A percentile compares a stretch with the other conserved stretches of the same genome.
Evolutionary conservation across 2,113 vertebrate genomes (phyloP).

Genomic region (Ailurus styani): DNA sequence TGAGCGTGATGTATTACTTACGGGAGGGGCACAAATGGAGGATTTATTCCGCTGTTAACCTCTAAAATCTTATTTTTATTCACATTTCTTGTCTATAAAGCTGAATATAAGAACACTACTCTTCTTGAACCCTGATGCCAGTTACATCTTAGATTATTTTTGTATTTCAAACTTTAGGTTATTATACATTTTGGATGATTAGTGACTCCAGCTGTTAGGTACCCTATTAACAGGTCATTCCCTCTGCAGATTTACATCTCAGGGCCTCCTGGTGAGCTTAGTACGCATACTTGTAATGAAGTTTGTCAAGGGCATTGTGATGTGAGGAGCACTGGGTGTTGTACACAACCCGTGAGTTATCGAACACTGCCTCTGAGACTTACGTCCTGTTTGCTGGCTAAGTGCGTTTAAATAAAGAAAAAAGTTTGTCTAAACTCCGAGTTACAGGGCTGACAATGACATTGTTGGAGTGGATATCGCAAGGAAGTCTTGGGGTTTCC

Average conservation of each 20-base stretch:
- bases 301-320: background rate
- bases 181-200: background rate
- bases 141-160: background rate
- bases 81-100: background rate
- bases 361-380: background rate
- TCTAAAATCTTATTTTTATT: background rate
- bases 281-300: fast-evolving
- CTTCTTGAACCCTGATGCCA: background rate
- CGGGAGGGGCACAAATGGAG: background rate
- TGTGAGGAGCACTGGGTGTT: background rate
- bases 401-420: background rate
- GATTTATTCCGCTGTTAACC: background rate
- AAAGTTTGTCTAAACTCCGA: background rate
- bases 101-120: background rate
- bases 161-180: background rate
- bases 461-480: background rate
- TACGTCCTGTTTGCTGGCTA: background rate
- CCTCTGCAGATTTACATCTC: background rate
- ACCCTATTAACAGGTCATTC: background rate
- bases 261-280: background rate
- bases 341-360: background rate
- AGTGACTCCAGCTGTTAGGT: no score
- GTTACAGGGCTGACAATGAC: background rate
- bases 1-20: background rate
- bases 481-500: background rate